Base-by-base conservation (phyloP, 2,888 invertebrate species). In the Lepidochrysops patricia region DNA sequence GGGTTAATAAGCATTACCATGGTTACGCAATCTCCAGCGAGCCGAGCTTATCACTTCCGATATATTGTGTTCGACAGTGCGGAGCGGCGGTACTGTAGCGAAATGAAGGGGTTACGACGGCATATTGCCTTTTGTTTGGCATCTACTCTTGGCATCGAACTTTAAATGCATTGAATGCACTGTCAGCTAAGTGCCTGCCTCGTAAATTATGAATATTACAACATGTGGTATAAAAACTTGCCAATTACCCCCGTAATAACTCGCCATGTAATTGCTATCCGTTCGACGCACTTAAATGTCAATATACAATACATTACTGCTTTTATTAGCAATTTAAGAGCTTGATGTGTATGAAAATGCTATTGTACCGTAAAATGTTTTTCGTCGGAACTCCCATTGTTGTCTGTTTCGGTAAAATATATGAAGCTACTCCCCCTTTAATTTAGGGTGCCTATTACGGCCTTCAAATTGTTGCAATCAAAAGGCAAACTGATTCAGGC, bases 111-210 rank as follows among this genome's bases (percentile, higher is more conserved):
- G 72, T 72, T 74, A 68, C 76, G 72, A 68, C 72, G 72, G 77
- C 80, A 78, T 84, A 85, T 82, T 84, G 85, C 82, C 82, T 81
- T 81, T 87, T 86, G 84, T 85, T 85, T 89, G 88, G 87, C 88
- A 86, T 85, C 83, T 73, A 77, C 77, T 85, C 75, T 89, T 89
- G 88, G 88, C 88, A 89, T 85, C 80, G 73, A 77, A 80, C 75
- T 72, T 79, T 73, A 75, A 72, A 79, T 75, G 74, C 70, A 70
- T 72, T 63, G 63, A 66, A 72, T 79, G 79, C 77, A 73, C 74
- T 80, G 80, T 85, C 83, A 82, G 82, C 79, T 79, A 82, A 82
- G 79, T 75, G 80, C 82, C 79, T 75, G 74, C 74, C 72, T 70
- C 72, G 72, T 80, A 82, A 81, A 73, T 72, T 79, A 86, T 80